phyloP scores from a whole-genome alignment of 2,113 vertebrate genomes.

The Willisornis vidua region DNA sequence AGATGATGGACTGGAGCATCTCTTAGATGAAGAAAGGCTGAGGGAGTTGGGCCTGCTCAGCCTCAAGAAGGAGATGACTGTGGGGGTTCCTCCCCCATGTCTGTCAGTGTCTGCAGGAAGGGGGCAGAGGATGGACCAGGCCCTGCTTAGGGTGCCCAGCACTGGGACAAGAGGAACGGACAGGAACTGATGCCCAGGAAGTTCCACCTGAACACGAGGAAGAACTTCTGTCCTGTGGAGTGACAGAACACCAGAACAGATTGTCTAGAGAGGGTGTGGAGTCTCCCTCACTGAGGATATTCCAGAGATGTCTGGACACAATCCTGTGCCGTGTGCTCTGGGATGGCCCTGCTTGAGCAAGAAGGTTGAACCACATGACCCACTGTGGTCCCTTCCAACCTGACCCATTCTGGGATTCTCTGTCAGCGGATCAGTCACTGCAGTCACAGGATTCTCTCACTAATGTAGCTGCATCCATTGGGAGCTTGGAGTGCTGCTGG shows the following conservation, averaged over 20 bases:
- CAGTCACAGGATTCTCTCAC: not conserved
- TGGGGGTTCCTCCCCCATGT: not conserved
- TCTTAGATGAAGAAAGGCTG: not conserved
- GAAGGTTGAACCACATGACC: fast-evolving
- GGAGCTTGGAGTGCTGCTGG: not conserved
- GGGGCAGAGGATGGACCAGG: not conserved
- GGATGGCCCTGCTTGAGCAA: not conserved
- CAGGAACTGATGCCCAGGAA: not conserved
- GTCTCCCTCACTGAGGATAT: not conserved
- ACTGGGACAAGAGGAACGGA: not conserved
- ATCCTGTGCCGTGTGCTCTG: not conserved
- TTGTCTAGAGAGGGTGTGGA: not conserved
- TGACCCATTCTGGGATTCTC: not conserved
- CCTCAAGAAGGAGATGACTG: fast-evolving
- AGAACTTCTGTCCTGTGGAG: not conserved
- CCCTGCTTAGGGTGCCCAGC: not conserved
- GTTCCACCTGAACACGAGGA: not conserved
- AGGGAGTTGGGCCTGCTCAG: not conserved
- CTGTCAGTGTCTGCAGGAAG: not conserved
- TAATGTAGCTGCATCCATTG: not conserved
- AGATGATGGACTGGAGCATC: not conserved
- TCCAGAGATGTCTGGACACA: not conserved
- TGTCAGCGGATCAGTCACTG: not conserved
- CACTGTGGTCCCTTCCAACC: not conserved
- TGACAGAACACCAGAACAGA: fast-evolving